Percentiles rank a stretch among this genome's conserved stretches.
Evolutionary conservation across 2,797 vertebrate species (phyloP).

Genomic region (Schizopygopsis pylzovi): DNA sequence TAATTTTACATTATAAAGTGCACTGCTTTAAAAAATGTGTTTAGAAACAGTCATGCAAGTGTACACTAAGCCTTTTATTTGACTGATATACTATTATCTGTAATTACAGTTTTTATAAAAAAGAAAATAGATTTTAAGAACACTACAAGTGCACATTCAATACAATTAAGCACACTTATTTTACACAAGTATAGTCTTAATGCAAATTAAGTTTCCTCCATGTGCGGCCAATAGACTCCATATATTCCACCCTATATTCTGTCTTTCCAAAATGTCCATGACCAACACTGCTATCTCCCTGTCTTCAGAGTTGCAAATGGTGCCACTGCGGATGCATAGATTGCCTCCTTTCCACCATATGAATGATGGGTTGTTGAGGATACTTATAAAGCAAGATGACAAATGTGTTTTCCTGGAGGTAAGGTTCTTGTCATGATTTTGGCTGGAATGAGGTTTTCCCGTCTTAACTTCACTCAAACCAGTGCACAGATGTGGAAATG

Average conservation of each 20-base stretch:
- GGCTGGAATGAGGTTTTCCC: constrained; percentile 30
- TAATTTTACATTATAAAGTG: not conserved
- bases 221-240: not conserved
- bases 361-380: constrained; percentile 8
- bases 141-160: not conserved
- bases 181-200: not conserved
- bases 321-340: not conserved
- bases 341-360: not conserved
- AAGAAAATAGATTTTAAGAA: not conserved
- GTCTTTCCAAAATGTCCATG: not conserved
- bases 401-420: constrained; percentile 36
- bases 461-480: constrained; percentile 37
- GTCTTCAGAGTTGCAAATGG: constrained; percentile 7
- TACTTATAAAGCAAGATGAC: not conserved
- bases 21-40: not conserved
- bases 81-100: not conserved
- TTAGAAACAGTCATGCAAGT: not conserved
- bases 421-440: constrained; percentile 32
- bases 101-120: not conserved
- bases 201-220: not conserved
- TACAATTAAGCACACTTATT: not conserved
- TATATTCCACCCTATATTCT: not conserved
- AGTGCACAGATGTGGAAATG: constrained; percentile 48
- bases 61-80: not conserved
- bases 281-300: constrained; percentile 6